Evolutionary conservation across 2,888 invertebrate species (phyloP), one percentile per base, ranked within the genome.

Genomic region (Rapana venosa): DNA sequence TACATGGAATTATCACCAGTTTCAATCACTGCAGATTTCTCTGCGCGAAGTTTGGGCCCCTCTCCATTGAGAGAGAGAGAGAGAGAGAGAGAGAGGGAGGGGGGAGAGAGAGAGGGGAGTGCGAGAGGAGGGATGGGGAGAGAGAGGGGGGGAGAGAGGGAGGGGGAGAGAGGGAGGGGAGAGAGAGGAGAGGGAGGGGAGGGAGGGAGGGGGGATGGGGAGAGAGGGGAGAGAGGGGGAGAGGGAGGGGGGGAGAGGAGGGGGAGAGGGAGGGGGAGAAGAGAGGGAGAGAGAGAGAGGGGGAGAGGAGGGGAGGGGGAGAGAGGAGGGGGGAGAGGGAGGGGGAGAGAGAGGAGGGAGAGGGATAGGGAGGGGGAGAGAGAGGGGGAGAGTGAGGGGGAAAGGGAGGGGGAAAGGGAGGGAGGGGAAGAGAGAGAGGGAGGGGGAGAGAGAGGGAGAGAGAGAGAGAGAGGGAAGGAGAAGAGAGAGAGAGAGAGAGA

Each of bases 401-500:
- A 36, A 20, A 81, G 79, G 20, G 79, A 81, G 79, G 20, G 36
- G 26, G 36, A 36, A 26, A 36, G 36, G 26, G 20, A 20, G 20
- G 5, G 20, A 36, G 36, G 17, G 20, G 17, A 20, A 81, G 81
- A 36, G 13, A 81, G 35, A 81, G 20, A 36, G 35, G 36, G 36
- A 81, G 79, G 5, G 20, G 17, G 36, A 81, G 36, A 77, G 81
- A 36, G 81, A 81, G 17, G 36, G 22, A 36, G 81, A 81, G 81
- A 81, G 81, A 81, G 81, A 81, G 81, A 81, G 81, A 81, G 81
- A 81, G 81, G 32, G 77, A 77, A 32, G 32, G 77, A 77, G 77
- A 77, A 17, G 61, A 61, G 61, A 61, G 61, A 61, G 61, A 61
- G 61, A 61, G 61, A 61, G 61, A 61, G 61, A 61, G 61, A 61